Percentiles rank a stretch among this genome's conserved stretches.
These are phyloP conservation scores for Tenthredo scrophulariae DNA, from an alignment of 2,888 invertebrate genomes.

Conservation along the genomic window DNA sequence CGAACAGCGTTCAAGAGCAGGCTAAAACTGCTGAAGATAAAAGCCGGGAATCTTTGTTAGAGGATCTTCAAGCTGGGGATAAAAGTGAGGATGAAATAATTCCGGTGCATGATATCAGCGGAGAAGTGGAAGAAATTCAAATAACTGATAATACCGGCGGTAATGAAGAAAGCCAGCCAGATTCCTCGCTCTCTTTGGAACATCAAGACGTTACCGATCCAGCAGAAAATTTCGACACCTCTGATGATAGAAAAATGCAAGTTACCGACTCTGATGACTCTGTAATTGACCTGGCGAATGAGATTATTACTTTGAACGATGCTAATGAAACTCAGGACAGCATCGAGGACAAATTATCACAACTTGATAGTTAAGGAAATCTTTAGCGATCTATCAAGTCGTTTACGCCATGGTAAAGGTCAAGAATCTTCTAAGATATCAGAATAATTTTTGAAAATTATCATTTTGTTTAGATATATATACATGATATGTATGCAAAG, in stretches of 20 bases:
- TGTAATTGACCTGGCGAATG: slow-evolving; percentile 69
- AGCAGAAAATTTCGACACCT: slow-evolving; percentile 68
- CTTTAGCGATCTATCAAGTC: not conserved
- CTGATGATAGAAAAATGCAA: slow-evolving; percentile 59
- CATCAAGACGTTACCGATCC: slow-evolving; percentile 66
- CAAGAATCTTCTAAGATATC: slow-evolving; percentile 20
- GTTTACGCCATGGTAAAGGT: not conserved
- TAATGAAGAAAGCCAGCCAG: slow-evolving; percentile 55
- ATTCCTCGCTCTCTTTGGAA: slow-evolving; percentile 55
- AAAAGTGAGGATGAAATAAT: slow-evolving; percentile 42
- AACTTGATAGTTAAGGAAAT: slow-evolving; percentile 71
- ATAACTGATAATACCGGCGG: slow-evolving; percentile 31
- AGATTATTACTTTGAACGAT: slow-evolving; percentile 74
- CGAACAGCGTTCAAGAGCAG: slow-evolving; percentile 58
- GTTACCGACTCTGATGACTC: slow-evolving; percentile 64
- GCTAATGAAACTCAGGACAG: slow-evolving; percentile 76
- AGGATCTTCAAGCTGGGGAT: slow-evolving; percentile 59
- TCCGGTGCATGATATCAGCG: slow-evolving; percentile 22
- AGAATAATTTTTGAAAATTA: not conserved
- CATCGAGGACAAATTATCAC: slow-evolving; percentile 75
- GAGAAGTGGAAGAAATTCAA: slow-evolving; percentile 50
- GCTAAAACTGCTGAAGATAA: slow-evolving; percentile 54
- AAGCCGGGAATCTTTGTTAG: slow-evolving; percentile 32
- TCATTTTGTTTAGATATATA: slow-evolving; percentile 22
- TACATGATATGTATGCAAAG: slow-evolving; percentile 3